Evolutionary conservation across 2,113 vertebrate species (phyloP).

Genomic region (Microcebus tavaratra): DNA sequence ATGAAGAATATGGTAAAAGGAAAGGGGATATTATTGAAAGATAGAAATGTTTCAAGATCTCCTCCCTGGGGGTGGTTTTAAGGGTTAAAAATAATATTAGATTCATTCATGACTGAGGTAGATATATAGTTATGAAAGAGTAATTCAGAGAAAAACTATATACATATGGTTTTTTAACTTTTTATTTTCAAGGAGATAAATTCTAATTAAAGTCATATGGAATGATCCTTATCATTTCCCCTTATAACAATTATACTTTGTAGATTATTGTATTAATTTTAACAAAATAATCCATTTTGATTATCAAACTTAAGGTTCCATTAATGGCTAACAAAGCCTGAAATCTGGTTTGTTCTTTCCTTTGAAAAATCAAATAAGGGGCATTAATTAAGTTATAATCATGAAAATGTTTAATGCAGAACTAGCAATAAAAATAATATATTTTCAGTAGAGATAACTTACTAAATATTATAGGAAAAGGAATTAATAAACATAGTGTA

Average conservation of each 20-base stretch:
- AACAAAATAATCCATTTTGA: slow-evolving; percentile 44
- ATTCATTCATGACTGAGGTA: not conserved
- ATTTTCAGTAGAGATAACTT: not conserved
- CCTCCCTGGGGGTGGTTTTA: not conserved
- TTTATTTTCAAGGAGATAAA: slow-evolving; percentile 29
- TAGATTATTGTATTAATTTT: slow-evolving; percentile 1
- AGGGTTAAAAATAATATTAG: not conserved
- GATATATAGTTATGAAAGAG: not conserved
- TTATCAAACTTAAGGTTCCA: slow-evolving; percentile 43
- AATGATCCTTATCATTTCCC: slow-evolving; percentile 9
- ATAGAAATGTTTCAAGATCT: not conserved
- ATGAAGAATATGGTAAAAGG: not conserved
- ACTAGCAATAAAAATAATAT: not conserved
- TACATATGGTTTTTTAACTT: not conserved
- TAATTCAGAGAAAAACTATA: slow-evolving; percentile 2
- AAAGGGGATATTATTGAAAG: not conserved
- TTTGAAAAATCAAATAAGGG: slow-evolving; percentile 21
- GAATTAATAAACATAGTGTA: slow-evolving; percentile 37
- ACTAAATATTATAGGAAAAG: not conserved
- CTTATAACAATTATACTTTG: not conserved
- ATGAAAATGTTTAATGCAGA: not conserved
- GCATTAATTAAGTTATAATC: slow-evolving; percentile 11
- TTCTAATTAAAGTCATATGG: not conserved
- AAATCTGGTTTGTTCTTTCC: slow-evolving; percentile 23
- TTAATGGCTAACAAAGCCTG: slow-evolving; percentile 4